Evolutionary conservation across 2,797 vertebrate species (phyloP).

Genomic region (Peromyscus melanophrys): DNA sequence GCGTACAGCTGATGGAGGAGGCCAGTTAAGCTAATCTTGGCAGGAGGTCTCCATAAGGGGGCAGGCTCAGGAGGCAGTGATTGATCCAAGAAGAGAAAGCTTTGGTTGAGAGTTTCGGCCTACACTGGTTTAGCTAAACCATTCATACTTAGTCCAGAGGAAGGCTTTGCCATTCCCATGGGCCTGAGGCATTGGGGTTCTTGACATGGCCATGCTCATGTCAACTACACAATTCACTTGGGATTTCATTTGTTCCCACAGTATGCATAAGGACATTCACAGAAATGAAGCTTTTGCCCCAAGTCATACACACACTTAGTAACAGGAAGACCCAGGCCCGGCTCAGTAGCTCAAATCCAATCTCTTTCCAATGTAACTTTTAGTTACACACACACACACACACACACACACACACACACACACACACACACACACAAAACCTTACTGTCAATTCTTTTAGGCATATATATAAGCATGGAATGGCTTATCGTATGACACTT

Average conservation of each 20-base stretch:
- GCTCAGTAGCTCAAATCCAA: neutral
- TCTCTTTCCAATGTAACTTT: neutral
- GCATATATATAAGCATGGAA: neutral
- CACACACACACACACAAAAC: no score
- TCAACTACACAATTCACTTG: neutral
- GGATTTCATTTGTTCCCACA: neutral
- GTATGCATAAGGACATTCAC: neutral
- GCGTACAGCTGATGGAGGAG: neutral
- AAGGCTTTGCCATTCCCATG: neutral
- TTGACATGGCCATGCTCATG: neutral
- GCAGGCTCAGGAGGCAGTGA: neutral
- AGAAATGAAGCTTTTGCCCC: neutral
- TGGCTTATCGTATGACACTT: neutral
- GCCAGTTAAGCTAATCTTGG: neutral
- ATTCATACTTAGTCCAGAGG: neutral
- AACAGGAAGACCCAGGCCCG: neutral
- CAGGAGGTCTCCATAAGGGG: neutral
- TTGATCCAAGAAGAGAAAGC: neutral
- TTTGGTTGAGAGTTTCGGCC: neutral
- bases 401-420: no score
- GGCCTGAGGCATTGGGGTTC: neutral
- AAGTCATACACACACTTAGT: neutral
- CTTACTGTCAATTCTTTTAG: neutral
- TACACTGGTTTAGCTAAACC: neutral
- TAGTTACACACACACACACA: neutral